A percentile compares a stretch with the other conserved stretches of the same genome.
These are phyloP conservation scores for Budorcas taxicolor DNA, from an alignment of 2,113 vertebrate genomes.

Conservation along the genomic window DNA sequence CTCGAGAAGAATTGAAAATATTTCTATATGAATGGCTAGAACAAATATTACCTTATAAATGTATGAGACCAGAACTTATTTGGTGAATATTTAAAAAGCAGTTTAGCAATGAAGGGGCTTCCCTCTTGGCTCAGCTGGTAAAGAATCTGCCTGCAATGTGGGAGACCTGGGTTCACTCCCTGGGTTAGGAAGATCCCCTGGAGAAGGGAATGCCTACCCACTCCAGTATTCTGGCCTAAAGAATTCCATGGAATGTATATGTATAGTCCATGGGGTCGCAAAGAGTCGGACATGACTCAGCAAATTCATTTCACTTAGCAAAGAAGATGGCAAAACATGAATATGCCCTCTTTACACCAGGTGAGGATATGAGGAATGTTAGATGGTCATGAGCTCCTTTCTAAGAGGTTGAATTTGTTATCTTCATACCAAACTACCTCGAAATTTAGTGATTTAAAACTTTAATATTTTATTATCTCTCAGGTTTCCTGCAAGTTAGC, in stretches of 20 bases:
- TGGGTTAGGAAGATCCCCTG: not conserved
- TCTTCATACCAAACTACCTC: not conserved
- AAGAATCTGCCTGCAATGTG: not conserved
- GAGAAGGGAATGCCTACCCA: not conserved
- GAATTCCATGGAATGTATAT: not conserved
- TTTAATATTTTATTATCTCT: not conserved
- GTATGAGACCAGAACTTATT: not conserved
- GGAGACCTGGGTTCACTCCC: not conserved
- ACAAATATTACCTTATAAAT: not conserved
- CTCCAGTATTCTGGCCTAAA: not conserved
- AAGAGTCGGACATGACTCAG: not conserved
- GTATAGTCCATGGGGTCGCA: not conserved
- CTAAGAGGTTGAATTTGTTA: not conserved
- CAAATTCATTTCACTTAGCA: not conserved
- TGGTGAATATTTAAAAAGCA: not conserved
- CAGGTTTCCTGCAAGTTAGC: not conserved
- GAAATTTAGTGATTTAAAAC: not conserved
- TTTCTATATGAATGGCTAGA: not conserved
- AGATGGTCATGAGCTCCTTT: not conserved
- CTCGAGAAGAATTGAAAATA: slow-evolving; percentile 10
- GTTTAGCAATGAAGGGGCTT: not conserved
- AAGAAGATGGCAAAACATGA: not conserved
- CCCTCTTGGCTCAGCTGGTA: not conserved
- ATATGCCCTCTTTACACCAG: not conserved
- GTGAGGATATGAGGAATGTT: not conserved